Percentiles rank a stretch among this genome's conserved stretches.
Conservation (phyloP, 1,140 invertebrate genomes). For the Drosophila rhopaloa region DNA sequence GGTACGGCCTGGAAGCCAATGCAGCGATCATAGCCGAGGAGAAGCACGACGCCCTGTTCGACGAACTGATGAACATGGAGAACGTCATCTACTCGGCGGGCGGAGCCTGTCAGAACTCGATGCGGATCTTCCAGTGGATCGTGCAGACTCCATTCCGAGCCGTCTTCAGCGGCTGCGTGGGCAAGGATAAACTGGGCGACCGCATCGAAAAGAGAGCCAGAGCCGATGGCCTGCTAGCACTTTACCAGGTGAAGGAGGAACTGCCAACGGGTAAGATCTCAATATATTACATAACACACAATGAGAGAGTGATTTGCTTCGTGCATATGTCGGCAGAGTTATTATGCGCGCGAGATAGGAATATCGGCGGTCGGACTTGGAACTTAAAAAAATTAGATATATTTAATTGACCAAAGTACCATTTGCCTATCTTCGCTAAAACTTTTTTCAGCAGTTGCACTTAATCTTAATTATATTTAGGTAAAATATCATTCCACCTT, state of each 20-base stretch:
- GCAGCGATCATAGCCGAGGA: slow-evolving; percentile 97
- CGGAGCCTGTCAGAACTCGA: slow-evolving; percentile 96
- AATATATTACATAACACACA: no score
- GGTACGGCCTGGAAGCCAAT: slow-evolving; percentile 94
- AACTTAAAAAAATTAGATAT: no score
- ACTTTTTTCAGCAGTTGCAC: no score
- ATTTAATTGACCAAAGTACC: no score
- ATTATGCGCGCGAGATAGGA: no score
- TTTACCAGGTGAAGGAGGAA: slow-evolving; percentile 91
- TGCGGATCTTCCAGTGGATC: slow-evolving; percentile 97
- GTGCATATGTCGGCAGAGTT: no score
- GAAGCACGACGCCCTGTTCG: slow-evolving; percentile 91
- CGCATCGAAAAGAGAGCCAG: slow-evolving; percentile 93
- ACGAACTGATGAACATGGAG: slow-evolving; percentile 87
- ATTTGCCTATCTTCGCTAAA: no score
- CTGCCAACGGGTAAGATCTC: slow-evolving; percentile 88
- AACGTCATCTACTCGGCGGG: slow-evolving; percentile 94
- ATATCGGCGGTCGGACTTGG: no score
- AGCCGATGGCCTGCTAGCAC: slow-evolving; percentile 92
- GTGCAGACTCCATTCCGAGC: slow-evolving; percentile 91
- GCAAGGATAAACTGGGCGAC: slow-evolving; percentile 94
- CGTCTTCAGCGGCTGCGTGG: slow-evolving; percentile 98
- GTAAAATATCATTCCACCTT: no score
- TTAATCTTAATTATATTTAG: no score
- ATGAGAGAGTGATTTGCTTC: no score